A percentile compares a stretch with the other conserved stretches of the same genome.
phyloP scores from a whole-genome alignment of 30 jellyfish, hydroid and myxozoan species.

The Hydractinia echinata region DNA sequence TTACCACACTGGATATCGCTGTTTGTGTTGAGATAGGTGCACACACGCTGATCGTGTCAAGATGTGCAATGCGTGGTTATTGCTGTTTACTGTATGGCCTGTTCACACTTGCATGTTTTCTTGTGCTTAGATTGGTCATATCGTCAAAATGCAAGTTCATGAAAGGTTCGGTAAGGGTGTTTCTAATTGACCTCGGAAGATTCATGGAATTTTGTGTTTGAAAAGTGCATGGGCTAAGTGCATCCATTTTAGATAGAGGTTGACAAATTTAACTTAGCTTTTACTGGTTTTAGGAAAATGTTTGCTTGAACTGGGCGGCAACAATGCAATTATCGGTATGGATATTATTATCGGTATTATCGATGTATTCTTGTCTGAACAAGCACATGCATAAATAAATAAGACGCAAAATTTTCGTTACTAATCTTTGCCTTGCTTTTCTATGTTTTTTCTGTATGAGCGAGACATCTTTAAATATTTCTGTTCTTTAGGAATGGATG shows the following conservation, averaged over 20 bases:
- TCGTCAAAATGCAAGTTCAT: neutral
- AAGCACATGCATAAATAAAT: no score
- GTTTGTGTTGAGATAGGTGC: no score
- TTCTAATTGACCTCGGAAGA: neutral
- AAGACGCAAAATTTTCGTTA: neutral
- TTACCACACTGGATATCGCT: no score
- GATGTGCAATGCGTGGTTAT: no score
- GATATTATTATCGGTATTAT: neutral
- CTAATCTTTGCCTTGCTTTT: neutral
- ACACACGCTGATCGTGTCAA: no score
- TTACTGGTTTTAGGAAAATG: conserved; percentile 46
- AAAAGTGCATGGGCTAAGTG: neutral
- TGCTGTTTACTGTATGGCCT: no score
- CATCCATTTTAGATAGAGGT: neutral
- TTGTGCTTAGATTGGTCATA: neutral
- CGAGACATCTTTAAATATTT: no score
- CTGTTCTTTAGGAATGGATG: conserved; percentile 64
- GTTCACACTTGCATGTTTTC: neutral
- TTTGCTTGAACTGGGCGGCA: conserved; percentile 80
- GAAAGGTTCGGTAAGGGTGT: conserved; percentile 1
- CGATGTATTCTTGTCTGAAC: no score
- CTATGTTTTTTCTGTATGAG: neutral
- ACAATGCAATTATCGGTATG: conserved; percentile 86
- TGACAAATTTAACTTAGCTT: neutral
- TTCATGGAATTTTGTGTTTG: neutral